phyloP scores from a whole-genome alignment of 2,113 vertebrate species.

The Actenoides hombroni region DNA sequence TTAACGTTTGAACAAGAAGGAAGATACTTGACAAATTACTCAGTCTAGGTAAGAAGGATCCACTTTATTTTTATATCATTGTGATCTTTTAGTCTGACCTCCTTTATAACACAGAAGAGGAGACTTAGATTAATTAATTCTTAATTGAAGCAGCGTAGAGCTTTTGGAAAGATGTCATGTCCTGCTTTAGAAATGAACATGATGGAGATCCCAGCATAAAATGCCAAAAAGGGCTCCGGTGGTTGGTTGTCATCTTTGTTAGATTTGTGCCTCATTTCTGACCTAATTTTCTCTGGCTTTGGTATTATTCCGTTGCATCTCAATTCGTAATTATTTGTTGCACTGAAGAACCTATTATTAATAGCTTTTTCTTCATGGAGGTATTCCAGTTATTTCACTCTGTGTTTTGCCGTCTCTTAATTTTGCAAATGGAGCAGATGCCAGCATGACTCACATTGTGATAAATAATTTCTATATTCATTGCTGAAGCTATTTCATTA shows the following conservation, averaged over 20 bases:
- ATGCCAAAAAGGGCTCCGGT: background rate
- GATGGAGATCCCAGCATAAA: background rate
- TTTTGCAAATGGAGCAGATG: constrained; percentile 6
- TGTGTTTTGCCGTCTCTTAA: background rate
- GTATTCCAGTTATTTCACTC: background rate
- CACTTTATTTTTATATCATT: background rate
- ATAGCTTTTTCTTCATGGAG: background rate
- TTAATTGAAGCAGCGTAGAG: background rate
- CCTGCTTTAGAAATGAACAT: background rate
- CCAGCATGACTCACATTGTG: background rate
- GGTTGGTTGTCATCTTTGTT: background rate
- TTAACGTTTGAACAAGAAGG: background rate
- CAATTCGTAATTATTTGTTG: background rate
- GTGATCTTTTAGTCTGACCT: background rate
- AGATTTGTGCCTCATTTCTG: background rate
- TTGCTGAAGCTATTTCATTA: background rate
- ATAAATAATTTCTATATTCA: constrained; percentile 24
- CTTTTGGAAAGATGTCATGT: background rate
- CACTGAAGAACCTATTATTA: background rate
- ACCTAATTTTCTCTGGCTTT: background rate
- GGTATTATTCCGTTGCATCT: background rate
- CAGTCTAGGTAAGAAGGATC: background rate
- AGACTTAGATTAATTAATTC: constrained; percentile 3
- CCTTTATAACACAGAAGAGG: background rate
- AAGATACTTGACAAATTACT: background rate